Base-by-base conservation (phyloP, 2,888 invertebrate species). In the Drosophila macrothrix region DNA sequence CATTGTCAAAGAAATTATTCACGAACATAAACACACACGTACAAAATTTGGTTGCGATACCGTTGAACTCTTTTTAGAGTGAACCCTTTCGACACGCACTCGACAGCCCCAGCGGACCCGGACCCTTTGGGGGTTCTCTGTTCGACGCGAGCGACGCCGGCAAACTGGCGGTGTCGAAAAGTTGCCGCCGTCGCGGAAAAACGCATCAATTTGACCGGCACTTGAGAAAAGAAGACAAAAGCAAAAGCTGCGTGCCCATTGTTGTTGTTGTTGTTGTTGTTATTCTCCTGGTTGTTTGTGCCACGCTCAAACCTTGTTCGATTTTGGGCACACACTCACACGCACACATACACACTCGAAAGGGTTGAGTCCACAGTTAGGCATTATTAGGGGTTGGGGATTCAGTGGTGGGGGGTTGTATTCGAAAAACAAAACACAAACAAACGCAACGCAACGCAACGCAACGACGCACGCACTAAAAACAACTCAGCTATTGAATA, bases 181-280 rank as follows among this genome's bases (percentile, higher is more conserved):
- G 76, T 80, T 83, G 76, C 76, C 66, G 69, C 71, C 70, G 80
- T 73, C 76, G 80, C 84, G 84, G 76, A 82, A 89, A 91, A 82
- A 87, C 85, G 90, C 88, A 84, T 82, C 90, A 89, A 88, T 81
- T 80, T 85, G 84, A 78, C 80, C 83, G 76, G 61, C 83, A 83
- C 86, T 91, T 81, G 88, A 91, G 88, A 80, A 78, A 78, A 72
- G 63, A 78, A 70, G 88, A 84, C 78, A 86, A 84, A 79, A 72
- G 84, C 90, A 83, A 90, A 91, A 84, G 91, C 87, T 84, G 83
- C 86, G 82, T 80, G 76, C 67, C 74, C 58, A 63, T 74, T 84
- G 53, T 64, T 73, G 41, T 71, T 76, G 61, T 46, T 73, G 71
- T 56, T 73, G 71, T 56, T 43, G 58, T 61, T 46, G 49, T 53